phyloP scores from a whole-genome alignment of 2,797 vertebrate species.

The Enteromius viviparus region DNA sequence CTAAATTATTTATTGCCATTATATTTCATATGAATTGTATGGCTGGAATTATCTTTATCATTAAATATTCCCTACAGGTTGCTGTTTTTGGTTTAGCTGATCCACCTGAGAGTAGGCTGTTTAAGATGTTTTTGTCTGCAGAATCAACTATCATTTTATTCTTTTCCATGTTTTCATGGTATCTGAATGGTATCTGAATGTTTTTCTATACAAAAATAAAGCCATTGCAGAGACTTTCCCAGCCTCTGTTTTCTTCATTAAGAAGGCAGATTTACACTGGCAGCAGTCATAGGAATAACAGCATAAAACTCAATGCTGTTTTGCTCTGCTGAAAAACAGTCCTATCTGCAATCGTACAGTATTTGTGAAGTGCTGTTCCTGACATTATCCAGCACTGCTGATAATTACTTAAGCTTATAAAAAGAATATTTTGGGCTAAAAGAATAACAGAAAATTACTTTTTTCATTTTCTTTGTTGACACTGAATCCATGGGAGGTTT shows the following conservation, averaged over 20 bases:
- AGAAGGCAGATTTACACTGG: conserved; percentile 19
- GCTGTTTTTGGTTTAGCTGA: neutral
- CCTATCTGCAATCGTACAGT: neutral
- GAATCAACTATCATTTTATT: neutral
- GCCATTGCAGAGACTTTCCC: conserved; percentile 10
- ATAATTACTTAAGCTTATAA: conserved; percentile 7
- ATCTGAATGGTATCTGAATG: neutral
- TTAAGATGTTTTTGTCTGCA: conserved; percentile 8
- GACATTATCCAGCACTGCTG: neutral
- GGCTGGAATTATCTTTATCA: neutral
- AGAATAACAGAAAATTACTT: neutral
- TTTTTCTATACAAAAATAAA: conserved; percentile 9
- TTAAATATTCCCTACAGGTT: neutral
- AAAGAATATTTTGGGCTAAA: neutral
- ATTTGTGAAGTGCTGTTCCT: neutral
- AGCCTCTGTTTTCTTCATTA: conserved; percentile 31
- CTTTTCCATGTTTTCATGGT: conserved; percentile 34
- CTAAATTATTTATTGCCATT: neutral
- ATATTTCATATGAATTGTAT: neutral
- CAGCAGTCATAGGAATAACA: conserved; percentile 21
- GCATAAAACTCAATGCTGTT: neutral
- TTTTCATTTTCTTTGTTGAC: neutral
- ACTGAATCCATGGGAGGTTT: neutral
- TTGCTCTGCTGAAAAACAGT: conserved; percentile 3
- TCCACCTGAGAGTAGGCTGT: neutral